Base-by-base conservation (phyloP, 2,797 vertebrate genomes). In the Geotrypetes seraphini region DNA sequence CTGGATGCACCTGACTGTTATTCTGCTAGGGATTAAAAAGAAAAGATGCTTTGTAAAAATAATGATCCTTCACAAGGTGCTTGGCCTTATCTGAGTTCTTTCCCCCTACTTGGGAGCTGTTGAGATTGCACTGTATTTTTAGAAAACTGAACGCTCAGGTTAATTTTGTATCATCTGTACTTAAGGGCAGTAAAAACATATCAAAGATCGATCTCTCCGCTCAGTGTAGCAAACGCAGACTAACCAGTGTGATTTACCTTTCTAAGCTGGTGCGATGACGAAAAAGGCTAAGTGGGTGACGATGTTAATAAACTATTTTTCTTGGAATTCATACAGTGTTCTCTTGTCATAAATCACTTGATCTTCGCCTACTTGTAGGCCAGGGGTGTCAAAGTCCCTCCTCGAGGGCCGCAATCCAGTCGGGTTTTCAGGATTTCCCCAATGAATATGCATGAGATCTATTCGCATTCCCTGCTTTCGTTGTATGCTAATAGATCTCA, bases 41-140 rank as follows among this genome's bases (percentile, higher is more conserved):
- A 50, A 63, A 54, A 14, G 9, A 48, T 45, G 31, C 22, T 29
- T 63, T 0, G 34, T 41, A 58, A 42, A 26, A 7, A 7, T 25
- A 12, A 34, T 31, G 35, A 7, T 21, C 14, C 16, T 43, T 15
- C 29, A 7, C 24, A 19, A 3, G 30, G 4, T 12, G 8, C 2
- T 22, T 49, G 46, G 9, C 11, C 8, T 21, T 14, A 16, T 14
- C 15, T 17, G 16, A 19, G 13, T 33, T 28, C n/a, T n/a, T n/a
- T n/a, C n/a, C n/a, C n/a, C 42, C 31, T 2, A 2, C 13, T 38
- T 43, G 14, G 0, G 28, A 22, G 22, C 8, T 47, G 26, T 36
- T 44, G 12, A 22, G 26, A 35, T 36, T 28, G 32, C 35, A 25
- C n/a, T n/a, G n/a, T n/a, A n/a, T n/a, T 42, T 12, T 11, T 28